Base-by-base conservation (phyloP, 2,797 vertebrate species). In the Taenioides sp. region DNA sequence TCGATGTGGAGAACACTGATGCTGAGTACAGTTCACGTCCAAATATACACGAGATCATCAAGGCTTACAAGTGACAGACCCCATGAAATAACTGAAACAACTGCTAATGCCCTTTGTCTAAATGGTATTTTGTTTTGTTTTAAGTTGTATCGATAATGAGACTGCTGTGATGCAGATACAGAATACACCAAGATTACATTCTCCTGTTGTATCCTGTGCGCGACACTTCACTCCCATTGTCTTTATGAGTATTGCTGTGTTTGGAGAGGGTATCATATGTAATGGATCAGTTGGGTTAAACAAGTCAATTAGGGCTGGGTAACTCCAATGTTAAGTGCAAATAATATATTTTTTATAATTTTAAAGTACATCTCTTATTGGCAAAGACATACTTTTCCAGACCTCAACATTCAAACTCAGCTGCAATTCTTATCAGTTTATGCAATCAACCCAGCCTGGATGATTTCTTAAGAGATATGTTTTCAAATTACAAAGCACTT, bases 321-420 rank as follows among this genome's bases (percentile, higher is more conserved):
- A 71, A 61, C 76, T 81, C 73, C 55, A 80, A 23, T 57, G 81
- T 82, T 88, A 92, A 91, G 92, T 91, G 92, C 91, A 90, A 89
- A 68, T 75, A 86, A 78, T 84, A 76, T 90, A 43, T 12, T 14
- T 43, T 55, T 60, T 31, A 34, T 62, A 20, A 37, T 37, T 31
- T 86, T 90, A 84, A 84, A 84, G 82, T 86, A 80, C 80, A 74
- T 84, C 83, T 82, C 79, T 65, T 62, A 74, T 77, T 82, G 81
- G 83, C 81, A 78, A 47, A 89, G 83, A 87, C 74, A 73, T 71
- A 87, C 87, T 88, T 80, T 70, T 73, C 65, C 0, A 71, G 75
- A 84, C 81, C 76, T 78, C 25, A 73, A 90, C 89, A 86, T 88
- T 91, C 87, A 66, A 62, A 69, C 77, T 75, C 68, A 54, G 79